Percentiles rank a stretch among this genome's conserved stretches.
Conservation (phyloP, 2,888 invertebrate genomes). For the Incurvaria masculella region DNA sequence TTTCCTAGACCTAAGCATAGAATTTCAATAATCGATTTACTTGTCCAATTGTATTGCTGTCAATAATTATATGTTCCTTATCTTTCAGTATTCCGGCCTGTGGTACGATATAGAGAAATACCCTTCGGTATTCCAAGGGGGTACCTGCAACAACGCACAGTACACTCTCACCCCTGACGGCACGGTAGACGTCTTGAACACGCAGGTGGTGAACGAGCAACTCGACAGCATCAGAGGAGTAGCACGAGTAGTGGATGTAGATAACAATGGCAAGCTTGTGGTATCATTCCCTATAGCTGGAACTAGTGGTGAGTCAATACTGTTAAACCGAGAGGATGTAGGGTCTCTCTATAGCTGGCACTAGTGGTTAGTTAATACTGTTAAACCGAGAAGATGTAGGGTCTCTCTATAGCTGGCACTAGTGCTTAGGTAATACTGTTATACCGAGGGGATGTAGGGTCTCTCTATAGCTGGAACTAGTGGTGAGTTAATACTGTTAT, state of each 20-base stretch:
- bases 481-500: too few relatives aligned
- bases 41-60: too few relatives aligned
- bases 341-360: too few relatives aligned
- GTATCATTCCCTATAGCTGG: slow-evolving; percentile 45
- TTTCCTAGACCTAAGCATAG: slow-evolving; percentile 17
- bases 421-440: too few relatives aligned
- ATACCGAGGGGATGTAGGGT: too few relatives aligned
- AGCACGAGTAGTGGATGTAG: slow-evolving; percentile 28
- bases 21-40: background rate
- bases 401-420: too few relatives aligned
- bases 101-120: slow-evolving; percentile 59
- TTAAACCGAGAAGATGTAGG: too few relatives aligned
- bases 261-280: slow-evolving; percentile 39
- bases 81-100: slow-evolving; percentile 46
- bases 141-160: slow-evolving; percentile 52
- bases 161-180: slow-evolving; percentile 29
- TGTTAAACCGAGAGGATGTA: too few relatives aligned
- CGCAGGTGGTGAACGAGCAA: slow-evolving; percentile 27
- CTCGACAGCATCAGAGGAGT: slow-evolving; percentile 40
- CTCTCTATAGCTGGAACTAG: too few relatives aligned
- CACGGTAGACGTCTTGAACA: slow-evolving; percentile 9
- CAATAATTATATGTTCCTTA: too few relatives aligned
- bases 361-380: too few relatives aligned
- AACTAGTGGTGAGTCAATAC: slow-evolving; percentile 31
- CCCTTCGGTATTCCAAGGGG: slow-evolving; percentile 52